These are phyloP conservation scores for Prionailurus viverrinus DNA, from an alignment of 2,113 vertebrate species.

Conservation along the genomic window DNA sequence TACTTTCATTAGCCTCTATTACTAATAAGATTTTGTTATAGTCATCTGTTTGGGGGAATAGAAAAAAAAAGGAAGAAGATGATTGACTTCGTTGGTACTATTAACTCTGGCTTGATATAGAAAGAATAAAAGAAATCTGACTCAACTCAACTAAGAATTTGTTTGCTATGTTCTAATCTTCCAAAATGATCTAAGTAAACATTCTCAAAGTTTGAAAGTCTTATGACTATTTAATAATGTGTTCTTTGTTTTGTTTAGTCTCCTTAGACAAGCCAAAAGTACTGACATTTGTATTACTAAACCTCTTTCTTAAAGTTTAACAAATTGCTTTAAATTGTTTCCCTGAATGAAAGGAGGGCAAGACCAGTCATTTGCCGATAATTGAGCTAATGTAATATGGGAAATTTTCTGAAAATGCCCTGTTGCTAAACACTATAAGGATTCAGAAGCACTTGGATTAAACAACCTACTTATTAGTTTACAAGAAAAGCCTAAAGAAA, in stretches of 20 bases:
- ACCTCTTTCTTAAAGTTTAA: neutral
- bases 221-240: conserved; percentile 23
- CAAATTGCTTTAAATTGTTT: neutral
- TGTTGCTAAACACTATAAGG: neutral
- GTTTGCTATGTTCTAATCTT: conserved; percentile 28
- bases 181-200: conserved; percentile 51
- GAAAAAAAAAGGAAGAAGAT: neutral
- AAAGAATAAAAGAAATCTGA: conserved; percentile 45
- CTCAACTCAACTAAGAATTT: neutral
- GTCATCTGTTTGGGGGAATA: neutral
- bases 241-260: conserved; percentile 45
- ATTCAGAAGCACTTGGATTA: neutral
- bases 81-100: neutral
- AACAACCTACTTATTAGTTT: neutral
- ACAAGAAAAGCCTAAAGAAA: neutral
- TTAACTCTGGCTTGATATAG: conserved; percentile 12
- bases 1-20: neutral
- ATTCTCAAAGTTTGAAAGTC: conserved; percentile 43
- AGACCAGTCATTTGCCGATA: neutral
- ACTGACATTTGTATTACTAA: neutral
- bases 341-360: neutral
- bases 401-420: neutral
- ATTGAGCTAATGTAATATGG: neutral
- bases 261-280: neutral
- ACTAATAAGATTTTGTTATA: neutral